Percentiles rank a stretch among this genome's conserved stretches.
These are phyloP conservation scores for Ormyrus pomaceus DNA, from an alignment of 2,888 invertebrate species.

Conservation along the genomic window DNA sequence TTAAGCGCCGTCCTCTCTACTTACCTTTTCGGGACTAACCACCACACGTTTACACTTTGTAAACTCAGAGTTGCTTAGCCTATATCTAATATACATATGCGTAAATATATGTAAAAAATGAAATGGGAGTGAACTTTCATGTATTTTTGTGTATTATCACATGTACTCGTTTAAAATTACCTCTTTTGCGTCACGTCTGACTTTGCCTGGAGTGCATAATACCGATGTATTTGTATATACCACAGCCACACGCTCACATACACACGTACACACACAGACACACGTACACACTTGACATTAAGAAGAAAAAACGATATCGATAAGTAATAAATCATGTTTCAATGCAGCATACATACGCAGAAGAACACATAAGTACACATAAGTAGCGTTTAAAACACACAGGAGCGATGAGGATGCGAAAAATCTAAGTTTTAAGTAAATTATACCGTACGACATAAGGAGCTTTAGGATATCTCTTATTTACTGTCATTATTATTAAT, in stretches of 20 bases:
- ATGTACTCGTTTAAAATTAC: slow-evolving; percentile 32
- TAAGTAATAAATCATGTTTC: slow-evolving; percentile 30
- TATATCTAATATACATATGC: slow-evolving; percentile 25
- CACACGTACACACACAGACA: no score
- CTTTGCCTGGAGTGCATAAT: slow-evolving; percentile 42
- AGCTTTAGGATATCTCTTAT: slow-evolving; percentile 62
- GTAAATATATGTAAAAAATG: slow-evolving; percentile 17
- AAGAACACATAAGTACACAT: background rate
- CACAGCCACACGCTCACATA: background rate
- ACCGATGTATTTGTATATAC: slow-evolving; percentile 27
- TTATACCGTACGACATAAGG: slow-evolving; percentile 40
- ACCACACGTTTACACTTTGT: slow-evolving; percentile 4
- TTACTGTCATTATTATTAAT: slow-evolving; percentile 60
- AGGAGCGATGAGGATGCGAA: slow-evolving; percentile 22
- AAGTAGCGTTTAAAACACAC: background rate
- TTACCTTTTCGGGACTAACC: slow-evolving; percentile 21
- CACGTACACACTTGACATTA: background rate
- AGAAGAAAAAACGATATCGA: slow-evolving; percentile 11
- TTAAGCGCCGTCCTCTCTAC: slow-evolving; percentile 45
- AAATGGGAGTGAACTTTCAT: slow-evolving; percentile 23
- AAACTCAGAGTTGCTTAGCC: slow-evolving; percentile 11
- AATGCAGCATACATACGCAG: background rate
- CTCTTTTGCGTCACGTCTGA: slow-evolving; percentile 47
- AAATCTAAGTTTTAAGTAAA: slow-evolving; percentile 48
- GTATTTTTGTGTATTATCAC: slow-evolving; percentile 51